phyloP scores from a whole-genome alignment of 2,797 vertebrate genomes.

The Chelon labrosus region DNA sequence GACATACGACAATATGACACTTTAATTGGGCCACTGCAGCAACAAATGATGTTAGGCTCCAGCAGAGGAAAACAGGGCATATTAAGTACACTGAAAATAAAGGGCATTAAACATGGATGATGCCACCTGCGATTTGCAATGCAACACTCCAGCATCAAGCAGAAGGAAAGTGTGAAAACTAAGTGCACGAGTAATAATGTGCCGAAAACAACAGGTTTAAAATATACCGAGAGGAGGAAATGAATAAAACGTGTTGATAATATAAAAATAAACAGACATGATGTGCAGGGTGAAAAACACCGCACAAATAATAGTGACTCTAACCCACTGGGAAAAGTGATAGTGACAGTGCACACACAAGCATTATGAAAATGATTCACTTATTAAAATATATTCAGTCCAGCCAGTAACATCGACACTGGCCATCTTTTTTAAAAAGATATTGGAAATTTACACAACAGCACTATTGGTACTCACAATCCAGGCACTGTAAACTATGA shows the following conservation, averaged over 20 bases:
- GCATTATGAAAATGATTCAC: background rate
- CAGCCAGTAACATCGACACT: background rate
- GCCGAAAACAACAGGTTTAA: conserved; percentile 18
- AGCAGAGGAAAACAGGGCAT: conserved; percentile 41
- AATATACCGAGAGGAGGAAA: conserved; percentile 9
- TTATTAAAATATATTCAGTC: background rate
- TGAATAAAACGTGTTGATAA: conserved; percentile 26
- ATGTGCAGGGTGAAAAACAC: background rate
- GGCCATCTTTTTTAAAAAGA: no score
- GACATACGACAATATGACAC: conserved; percentile 23
- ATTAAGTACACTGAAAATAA: conserved; percentile 43
- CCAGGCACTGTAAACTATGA: no score
- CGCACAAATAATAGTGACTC: background rate
- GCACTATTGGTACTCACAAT: no score
- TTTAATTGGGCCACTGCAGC: conserved; percentile 44
- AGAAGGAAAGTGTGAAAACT: conserved; percentile 36
- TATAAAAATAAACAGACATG: background rate
- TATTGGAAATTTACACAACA: no score
- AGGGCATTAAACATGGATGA: conserved; percentile 46
- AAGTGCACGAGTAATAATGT: conserved; percentile 33
- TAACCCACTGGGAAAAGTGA: background rate
- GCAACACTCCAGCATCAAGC: conserved; percentile 24
- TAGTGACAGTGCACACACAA: background rate
- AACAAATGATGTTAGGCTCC: conserved; percentile 49
- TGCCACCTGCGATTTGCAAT: conserved; percentile 42